phyloP scores from a whole-genome alignment of 2,113 vertebrate genomes.

The Pedetes capensis region DNA sequence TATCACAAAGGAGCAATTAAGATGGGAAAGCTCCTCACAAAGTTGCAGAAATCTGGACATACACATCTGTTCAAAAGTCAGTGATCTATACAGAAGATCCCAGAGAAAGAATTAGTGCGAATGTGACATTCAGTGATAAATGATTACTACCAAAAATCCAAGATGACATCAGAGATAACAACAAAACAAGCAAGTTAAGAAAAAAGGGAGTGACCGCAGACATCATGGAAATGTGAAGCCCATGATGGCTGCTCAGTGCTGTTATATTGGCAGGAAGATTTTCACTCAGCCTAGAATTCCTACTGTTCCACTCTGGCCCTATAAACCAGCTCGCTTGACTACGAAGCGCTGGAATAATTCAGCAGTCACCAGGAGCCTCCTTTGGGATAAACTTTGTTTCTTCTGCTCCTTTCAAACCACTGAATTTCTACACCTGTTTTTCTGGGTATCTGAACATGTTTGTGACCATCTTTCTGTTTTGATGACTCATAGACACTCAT shows the following conservation, averaged over 20 bases:
- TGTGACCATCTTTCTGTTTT: background rate
- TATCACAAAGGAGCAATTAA: background rate
- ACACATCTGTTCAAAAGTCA: slow-evolving; percentile 27
- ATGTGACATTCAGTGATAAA: slow-evolving; percentile 14
- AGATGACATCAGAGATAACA: background rate
- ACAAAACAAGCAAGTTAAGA: background rate
- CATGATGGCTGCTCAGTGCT: background rate
- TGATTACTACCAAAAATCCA: background rate
- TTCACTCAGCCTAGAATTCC: background rate
- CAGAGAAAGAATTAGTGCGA: slow-evolving; percentile 27
- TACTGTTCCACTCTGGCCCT: background rate
- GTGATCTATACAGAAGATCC: background rate
- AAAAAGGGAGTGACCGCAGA: background rate
- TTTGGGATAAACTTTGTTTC: background rate
- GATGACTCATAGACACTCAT: background rate
- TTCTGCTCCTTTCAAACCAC: background rate
- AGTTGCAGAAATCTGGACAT: background rate
- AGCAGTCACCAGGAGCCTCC: background rate
- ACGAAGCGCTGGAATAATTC: background rate
- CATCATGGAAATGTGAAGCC: background rate
- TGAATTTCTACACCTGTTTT: background rate
- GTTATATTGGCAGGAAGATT: background rate
- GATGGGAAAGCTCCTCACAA: background rate
- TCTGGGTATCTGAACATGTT: background rate
- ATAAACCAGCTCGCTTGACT: background rate